Base-by-base conservation (phyloP, 2,797 vertebrate genomes). In the Dicrostonyx torquatus region DNA sequence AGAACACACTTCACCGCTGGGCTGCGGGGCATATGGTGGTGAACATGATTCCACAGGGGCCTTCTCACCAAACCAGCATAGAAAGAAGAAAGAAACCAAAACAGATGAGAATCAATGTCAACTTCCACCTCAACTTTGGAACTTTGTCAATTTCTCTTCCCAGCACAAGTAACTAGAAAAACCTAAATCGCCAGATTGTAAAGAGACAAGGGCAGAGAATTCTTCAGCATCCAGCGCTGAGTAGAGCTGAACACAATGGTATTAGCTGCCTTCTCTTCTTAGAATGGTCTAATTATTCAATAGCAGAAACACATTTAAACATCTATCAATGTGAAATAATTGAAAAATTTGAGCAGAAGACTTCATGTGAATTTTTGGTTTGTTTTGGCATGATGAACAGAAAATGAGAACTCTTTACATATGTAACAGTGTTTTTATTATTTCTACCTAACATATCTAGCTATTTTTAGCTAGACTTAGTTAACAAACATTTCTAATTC, bases 21-120 rank as follows among this genome's bases (percentile, higher is more conserved):
- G 43, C 2, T 15, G 6, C 1, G 37, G 6, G 12, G 15, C 14
- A 2, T 31, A 2, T 18, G n/a, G 8, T 12, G 13, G 5, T 45
- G 29, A 45, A 11, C 26, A 20, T 45, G 60, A 55, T 68, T 45
- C 17, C 14, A 6, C 37, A 6, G 2, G 0, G 14, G 14, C 4
- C 15, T 55, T 86, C 60, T 58, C 31, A n/a, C 20, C 37, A 78
- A 92, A 43, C 53, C 13, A 34, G n/a, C 18, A 18, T 11, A 20
- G 22, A 50, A 4, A 77, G 29, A 31, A 43, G 15, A 50, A 34
- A 48, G 13, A 85, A 66, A 68, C 6, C 13, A 6, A 53, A 66
- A 5, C 24, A 43, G 29, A 24, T 13, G 2, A 76, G 37, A 68
- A 5, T 14, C 3, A 8, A 13, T 26, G 5, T 66, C 48, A 77